Evolutionary conservation across 2,888 invertebrate genomes (phyloP).

Genomic region (Balanococcus diminutus): DNA sequence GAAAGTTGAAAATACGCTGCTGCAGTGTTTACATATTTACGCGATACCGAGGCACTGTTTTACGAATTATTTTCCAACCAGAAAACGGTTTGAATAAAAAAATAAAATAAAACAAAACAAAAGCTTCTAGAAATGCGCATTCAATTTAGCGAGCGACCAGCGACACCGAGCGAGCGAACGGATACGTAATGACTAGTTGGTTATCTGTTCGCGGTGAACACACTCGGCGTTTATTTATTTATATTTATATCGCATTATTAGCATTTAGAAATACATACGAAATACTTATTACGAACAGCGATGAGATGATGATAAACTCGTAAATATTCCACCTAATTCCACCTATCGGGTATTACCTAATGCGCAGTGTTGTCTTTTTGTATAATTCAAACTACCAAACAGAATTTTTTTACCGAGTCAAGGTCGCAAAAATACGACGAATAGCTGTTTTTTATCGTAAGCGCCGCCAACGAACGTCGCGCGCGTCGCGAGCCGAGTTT

Average conservation of each 20-base stretch:
- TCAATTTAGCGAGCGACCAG: not conserved
- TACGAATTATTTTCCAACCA: not conserved
- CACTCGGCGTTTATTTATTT: constrained; percentile 23
- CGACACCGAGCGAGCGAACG: not conserved
- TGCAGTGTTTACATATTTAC: not conserved
- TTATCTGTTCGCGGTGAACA: not conserved
- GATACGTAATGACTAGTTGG: not conserved
- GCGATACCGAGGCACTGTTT: not conserved
- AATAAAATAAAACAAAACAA: not conserved
- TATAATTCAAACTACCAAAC: not conserved
- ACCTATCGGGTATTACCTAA: not conserved
- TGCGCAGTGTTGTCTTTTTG: constrained; percentile 20
- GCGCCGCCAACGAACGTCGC: no score
- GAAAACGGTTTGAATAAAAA: not conserved
- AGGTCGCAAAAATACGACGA: not conserved
- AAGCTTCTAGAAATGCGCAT: not conserved
- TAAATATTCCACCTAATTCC: constrained; percentile 14
- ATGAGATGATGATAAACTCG: not conserved
- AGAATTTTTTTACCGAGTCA: not conserved
- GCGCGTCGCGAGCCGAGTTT: no score
- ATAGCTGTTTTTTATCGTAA: no score
- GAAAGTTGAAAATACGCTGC: not conserved
- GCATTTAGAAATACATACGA: no score
- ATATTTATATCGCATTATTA: constrained; percentile 25
- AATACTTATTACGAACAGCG: no score